A percentile compares a stretch with the other conserved stretches of the same genome.
Conservation (phyloP, 1,140 invertebrate species). For the Rhagoletis zephyria region DNA sequence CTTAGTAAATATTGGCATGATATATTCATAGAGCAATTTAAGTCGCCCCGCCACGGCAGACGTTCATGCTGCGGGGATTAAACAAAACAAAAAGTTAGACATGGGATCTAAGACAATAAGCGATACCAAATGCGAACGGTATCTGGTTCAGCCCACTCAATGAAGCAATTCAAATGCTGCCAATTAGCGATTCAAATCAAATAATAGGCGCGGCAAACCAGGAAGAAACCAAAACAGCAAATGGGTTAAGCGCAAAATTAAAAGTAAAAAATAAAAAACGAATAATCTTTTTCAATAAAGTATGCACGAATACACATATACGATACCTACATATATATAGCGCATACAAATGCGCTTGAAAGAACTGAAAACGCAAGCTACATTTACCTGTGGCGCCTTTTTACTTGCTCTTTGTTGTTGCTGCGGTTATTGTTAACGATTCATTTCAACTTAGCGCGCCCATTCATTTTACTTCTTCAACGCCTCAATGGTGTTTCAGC, state of each 20-base stretch:
- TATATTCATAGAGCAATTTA: too few species aligned
- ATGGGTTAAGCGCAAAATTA: background rate
- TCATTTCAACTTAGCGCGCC: slow-evolving; percentile 19
- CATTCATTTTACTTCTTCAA: background rate
- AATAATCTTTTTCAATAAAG: too few species aligned
- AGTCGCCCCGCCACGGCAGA: too few species aligned
- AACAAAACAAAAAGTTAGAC: too few species aligned
- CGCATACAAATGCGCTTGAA: too few species aligned
- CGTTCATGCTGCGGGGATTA: too few species aligned
- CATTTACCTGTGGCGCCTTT: too few species aligned
- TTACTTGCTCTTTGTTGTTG: background rate
- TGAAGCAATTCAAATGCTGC: slow-evolving; percentile 7
- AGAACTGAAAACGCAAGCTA: too few species aligned
- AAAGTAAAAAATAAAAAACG: background rate
- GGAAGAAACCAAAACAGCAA: background rate
- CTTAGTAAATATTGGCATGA: too few species aligned
- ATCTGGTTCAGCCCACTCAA: background rate
- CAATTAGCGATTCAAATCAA: slow-evolving; percentile 26
- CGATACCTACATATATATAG: too few species aligned
- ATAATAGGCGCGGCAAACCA: background rate
- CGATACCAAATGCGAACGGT: background rate
- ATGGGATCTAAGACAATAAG: background rate
- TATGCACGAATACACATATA: too few species aligned
- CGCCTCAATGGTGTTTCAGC: background rate
- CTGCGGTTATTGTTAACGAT: background rate